Evolutionary conservation across 2,797 vertebrate species (phyloP).

Genomic region (Heteromormyrus szaboi): DNA sequence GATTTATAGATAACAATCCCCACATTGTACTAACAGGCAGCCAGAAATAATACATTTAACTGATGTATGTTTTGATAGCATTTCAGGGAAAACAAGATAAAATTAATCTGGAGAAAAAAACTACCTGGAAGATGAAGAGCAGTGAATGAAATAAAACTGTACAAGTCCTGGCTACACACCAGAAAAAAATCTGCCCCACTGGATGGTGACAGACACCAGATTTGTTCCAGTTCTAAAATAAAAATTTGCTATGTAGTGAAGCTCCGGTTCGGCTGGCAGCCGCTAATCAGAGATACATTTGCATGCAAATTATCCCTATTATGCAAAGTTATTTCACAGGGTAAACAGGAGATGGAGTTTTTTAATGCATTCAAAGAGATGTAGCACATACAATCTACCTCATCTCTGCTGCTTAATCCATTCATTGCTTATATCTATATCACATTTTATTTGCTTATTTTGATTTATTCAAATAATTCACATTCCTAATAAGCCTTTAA

Average conservation of each 20-base stretch:
- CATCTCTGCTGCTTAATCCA: background rate
- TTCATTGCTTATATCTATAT: background rate
- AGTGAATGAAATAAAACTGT: background rate
- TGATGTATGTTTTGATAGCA: background rate
- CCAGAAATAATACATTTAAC: background rate
- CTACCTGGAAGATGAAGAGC: background rate
- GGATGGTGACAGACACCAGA: background rate
- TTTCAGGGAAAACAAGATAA: background rate
- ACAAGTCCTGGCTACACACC: background rate
- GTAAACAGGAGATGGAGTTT: background rate
- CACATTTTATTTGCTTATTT: background rate
- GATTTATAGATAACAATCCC: background rate
- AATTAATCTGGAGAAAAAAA: background rate
- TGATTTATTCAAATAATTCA: background rate
- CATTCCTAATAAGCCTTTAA: background rate
- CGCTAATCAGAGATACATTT: background rate
- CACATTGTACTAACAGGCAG: background rate
- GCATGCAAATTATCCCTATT: background rate
- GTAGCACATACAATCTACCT: background rate
- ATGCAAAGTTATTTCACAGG: background rate
- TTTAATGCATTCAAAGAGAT: background rate
- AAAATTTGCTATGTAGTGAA: background rate
- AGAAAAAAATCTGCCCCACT: background rate
- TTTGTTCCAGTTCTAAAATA: background rate
- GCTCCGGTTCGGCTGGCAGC: background rate